phyloP scores from a whole-genome alignment of 2,797 vertebrate species.

The Pipistrellus nathusii region DNA sequence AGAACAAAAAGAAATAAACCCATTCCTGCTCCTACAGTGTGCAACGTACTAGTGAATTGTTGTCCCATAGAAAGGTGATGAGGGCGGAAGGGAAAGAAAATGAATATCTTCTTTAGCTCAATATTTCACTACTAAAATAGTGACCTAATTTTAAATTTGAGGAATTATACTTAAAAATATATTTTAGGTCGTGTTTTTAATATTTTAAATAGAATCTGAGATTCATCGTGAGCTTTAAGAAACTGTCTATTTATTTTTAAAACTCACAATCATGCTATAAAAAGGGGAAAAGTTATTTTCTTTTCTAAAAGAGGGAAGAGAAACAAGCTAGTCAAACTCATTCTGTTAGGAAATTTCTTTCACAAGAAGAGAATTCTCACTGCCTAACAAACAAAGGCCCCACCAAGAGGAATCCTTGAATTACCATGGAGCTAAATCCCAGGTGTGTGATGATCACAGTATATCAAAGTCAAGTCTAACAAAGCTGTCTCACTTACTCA shows the following conservation, averaged over 20 bases:
- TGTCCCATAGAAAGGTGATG: neutral
- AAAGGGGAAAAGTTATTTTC: neutral
- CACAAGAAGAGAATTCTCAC: neutral
- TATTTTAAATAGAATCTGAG: constrained; percentile 42
- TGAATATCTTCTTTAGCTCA: neutral
- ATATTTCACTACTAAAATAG: neutral
- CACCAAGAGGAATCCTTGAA: neutral
- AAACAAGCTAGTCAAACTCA: neutral
- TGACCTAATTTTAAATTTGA: constrained; percentile 62
- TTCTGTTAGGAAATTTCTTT: constrained; percentile 24
- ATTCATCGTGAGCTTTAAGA: constrained; percentile 41
- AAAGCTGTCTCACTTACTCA: neutral
- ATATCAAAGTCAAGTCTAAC: neutral
- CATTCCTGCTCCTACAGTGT: constrained; percentile 39
- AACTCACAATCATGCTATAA: constrained; percentile 1
- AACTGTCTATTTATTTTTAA: constrained; percentile 5
- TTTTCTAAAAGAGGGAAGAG: neutral
- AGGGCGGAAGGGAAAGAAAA: neutral
- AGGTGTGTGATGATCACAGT: neutral
- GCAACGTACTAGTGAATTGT: neutral
- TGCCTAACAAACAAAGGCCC: neutral
- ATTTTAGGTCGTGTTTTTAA: constrained; percentile 26
- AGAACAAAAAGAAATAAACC: neutral
- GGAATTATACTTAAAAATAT: neutral
- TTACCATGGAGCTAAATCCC: neutral